Base-by-base conservation (phyloP, 2,113 vertebrate species). In the Rana temporaria region DNA sequence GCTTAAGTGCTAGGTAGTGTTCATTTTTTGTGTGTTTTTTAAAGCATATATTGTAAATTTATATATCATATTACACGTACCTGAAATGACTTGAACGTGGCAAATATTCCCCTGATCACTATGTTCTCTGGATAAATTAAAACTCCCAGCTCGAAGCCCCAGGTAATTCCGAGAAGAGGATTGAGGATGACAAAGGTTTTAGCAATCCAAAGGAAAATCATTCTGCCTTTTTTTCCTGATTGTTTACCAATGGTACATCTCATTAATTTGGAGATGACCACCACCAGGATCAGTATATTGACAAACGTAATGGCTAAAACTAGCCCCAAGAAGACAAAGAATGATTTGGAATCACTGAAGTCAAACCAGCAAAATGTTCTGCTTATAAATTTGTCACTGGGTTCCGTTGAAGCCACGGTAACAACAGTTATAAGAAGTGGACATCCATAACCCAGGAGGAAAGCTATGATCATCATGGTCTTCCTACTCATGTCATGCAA, bases 181-280 rank as follows among this genome's bases (percentile, higher is more conserved):
- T 92, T 94, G 84, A 95, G 86, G 79, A 94, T 91, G 9, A 88
- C 90, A 1, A 95, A 85, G 16, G 93, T 93, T 90, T 93, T 94
- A 68, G 84, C 72, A 72, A 94, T 91, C 68, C 93, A 92, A 71
- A 91, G 81, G 4, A 94, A 74, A 78, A 87, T 87, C 56, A 59
- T 92, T 69, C 38, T 92, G 55, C 93, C 91, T 53, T 94, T 90
- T 2, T 78, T 89, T 0, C 83, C 88, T 19, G 92, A 87, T 53
- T 90, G 92, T 66, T 94, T 92, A 14, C 93, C 93, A 2, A 95
- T 86, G 34, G 88, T 87, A 22, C 92, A 95, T 85, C 91, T 90
- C 53, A 96, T 1, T 65, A 99, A 93, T 91, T 95, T 98, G 81
- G 91, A 89, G 87, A 98, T 92, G 16, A 99, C 96, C 84, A 99